These are phyloP conservation scores for Adrianichthys oophorus DNA, from an alignment of 2,797 vertebrate species.

Conservation along the genomic window DNA sequence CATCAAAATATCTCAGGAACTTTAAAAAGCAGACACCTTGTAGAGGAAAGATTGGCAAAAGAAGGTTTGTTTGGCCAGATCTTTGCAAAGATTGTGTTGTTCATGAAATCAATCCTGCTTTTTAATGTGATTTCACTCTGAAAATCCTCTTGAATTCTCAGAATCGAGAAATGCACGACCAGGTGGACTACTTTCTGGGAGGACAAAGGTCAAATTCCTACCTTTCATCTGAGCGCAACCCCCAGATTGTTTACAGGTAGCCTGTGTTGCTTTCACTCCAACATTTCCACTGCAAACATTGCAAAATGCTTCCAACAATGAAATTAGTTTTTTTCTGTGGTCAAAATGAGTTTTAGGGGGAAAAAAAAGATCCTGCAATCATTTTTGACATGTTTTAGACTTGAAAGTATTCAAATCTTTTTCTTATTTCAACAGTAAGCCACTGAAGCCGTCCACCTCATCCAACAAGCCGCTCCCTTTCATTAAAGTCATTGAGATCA, in stretches of 20 bases:
- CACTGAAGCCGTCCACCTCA: conserved; percentile 74
- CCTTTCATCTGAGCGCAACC: conserved; percentile 63
- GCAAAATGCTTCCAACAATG: not conserved
- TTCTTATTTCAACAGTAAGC: conserved; percentile 71
- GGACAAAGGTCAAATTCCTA: conserved; percentile 65
- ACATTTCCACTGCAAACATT: not conserved
- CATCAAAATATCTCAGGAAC: not conserved
- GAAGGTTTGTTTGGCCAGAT: not conserved
- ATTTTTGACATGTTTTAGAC: too few relatives aligned
- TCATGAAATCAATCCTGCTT: not conserved
- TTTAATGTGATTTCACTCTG: conserved; percentile 17
- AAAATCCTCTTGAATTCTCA: conserved; percentile 53
- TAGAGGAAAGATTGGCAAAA: not conserved
- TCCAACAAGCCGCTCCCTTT: conserved; percentile 86
- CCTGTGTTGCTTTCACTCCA: not conserved
- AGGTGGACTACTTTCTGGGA: conserved; percentile 89
- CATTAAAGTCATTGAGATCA: conserved; percentile 94
- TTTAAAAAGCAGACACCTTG: not conserved
- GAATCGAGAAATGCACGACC: conserved; percentile 94
- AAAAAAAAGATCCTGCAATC: too few relatives aligned
- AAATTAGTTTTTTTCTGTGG: not conserved
- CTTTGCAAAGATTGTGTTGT: not conserved
- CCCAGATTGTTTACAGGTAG: conserved; percentile 78
- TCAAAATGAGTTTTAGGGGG: not conserved
- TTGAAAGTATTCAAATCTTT: not conserved